Base-by-base conservation (phyloP, 2,113 vertebrate species). In the Cyphomyrus plagiostoma region DNA sequence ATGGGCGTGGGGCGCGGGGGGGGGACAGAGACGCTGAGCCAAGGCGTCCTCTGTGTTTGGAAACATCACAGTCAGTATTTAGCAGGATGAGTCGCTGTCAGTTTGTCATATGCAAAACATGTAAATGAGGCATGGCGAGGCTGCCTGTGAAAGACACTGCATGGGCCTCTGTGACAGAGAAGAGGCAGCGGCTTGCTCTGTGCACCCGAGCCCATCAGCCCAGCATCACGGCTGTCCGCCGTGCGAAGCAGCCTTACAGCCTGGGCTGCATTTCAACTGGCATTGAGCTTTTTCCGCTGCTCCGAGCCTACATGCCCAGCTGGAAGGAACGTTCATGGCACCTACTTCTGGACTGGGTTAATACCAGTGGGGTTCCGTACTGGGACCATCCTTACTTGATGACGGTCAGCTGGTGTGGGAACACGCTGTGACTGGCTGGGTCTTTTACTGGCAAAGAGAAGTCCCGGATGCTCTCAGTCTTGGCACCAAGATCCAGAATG, bases 341-440 rank as follows among this genome's bases (percentile, higher is more conserved):
- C 74, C 15, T 39, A 80, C 30, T 42, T 80, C 74, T 11, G 15
- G 74, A 35, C 74, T 19, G 11, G 7, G 7, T 80, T 19, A 42
- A 80, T 42, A 7, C 74, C 30, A 42, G 74, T 39, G 30, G 30
- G 42, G 35, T 39, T 42, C 5, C 35, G 10, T 9, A 42, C 30
- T 17, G 62, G 8, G 17, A 1, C 10, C 19, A 35, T n/a, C 53
- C 96, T 94, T 93, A 98, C 97, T 97, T 99, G 30, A 98, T 91
- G 87, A 95, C 96, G 62, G 21, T 93, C 88, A 99, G 95, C 77
- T 92, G 95, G 90, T 93, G 94, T 35, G 92, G 94, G 1, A 48
- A 62, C 9, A 92, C 85, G 23, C 91, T 92, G 9, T 95, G 95
- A 93, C 94, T 96, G 92, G 95, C 88, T 9, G 92, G 92, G 92